phyloP scores from a whole-genome alignment of 2,888 invertebrate species.

The Brenthis daphne region DNA sequence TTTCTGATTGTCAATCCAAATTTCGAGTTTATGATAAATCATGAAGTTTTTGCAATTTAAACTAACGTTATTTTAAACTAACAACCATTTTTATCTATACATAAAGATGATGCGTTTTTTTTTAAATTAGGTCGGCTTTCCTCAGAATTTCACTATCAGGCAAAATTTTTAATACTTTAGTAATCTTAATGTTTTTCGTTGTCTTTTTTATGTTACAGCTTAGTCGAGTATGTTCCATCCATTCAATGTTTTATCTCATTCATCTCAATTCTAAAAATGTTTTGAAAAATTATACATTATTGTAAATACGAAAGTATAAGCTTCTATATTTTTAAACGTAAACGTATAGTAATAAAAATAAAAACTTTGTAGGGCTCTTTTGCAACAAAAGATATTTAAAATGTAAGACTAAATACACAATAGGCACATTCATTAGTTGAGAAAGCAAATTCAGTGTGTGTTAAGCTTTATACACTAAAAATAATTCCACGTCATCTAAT shows the following conservation, averaged over 20 bases:
- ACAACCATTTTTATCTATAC: slow-evolving; percentile 30
- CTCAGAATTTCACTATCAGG: slow-evolving; percentile 18
- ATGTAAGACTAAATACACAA: background rate
- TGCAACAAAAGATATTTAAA: no score
- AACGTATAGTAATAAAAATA: no score
- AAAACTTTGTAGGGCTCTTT: no score
- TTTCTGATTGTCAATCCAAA: no score
- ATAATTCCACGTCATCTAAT: slow-evolving; percentile 47
- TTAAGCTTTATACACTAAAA: slow-evolving; percentile 39
- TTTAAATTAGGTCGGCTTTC: slow-evolving; percentile 28
- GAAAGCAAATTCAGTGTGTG: slow-evolving; percentile 10
- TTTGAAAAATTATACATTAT: no score
- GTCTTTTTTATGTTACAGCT: no score
- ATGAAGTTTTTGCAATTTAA: slow-evolving; percentile 30
- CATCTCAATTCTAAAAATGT: no score
- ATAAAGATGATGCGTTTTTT: slow-evolving; percentile 33
- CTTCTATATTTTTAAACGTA: no score
- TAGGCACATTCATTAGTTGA: background rate
- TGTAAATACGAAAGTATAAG: no score
- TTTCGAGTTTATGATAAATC: slow-evolving; percentile 17
- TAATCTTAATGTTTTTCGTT: background rate
- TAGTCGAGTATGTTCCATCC: no score
- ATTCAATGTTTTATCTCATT: no score
- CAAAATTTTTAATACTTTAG: slow-evolving; percentile 12
- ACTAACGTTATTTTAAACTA: slow-evolving; percentile 13